A percentile compares a stretch with the other conserved stretches of the same genome.
Conservation (phyloP, 2,888 invertebrate genomes). For the Hypomecis punctinalis region DNA sequence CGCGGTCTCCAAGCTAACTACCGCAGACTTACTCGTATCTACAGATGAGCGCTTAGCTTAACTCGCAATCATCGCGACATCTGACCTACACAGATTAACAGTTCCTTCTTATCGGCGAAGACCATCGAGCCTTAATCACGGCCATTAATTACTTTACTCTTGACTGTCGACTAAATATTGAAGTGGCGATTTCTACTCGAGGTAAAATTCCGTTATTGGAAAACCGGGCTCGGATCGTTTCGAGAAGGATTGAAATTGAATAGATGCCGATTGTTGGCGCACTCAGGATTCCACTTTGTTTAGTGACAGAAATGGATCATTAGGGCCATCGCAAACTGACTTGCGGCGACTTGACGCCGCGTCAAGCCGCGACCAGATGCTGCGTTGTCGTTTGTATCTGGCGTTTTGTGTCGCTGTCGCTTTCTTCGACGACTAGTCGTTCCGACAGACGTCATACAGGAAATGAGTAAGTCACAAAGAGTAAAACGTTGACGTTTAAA, state of each 20-base stretch:
- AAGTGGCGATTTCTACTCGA: constrained; percentile 23
- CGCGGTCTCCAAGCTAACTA: no score
- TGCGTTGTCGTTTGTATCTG: no score
- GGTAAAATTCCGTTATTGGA: constrained; percentile 9
- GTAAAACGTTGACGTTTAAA: no score
- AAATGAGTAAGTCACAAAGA: no score
- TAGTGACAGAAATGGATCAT: background rate
- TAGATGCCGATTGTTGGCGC: constrained; percentile 10
- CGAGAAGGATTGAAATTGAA: constrained; percentile 10
- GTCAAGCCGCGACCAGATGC: no score
- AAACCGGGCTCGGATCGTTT: constrained; percentile 3
- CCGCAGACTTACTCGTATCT: no score
- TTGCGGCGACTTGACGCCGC: no score
- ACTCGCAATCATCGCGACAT: constrained; percentile 9
- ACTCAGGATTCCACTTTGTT: constrained; percentile 5
- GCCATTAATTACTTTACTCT: constrained; percentile 26
- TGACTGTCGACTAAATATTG: constrained; percentile 21
- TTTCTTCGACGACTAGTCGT: no score
- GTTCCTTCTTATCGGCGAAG: constrained; percentile 19
- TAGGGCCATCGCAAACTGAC: background rate
- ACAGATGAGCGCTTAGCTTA: background rate
- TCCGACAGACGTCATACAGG: no score
- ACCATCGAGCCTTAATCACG: constrained; percentile 18
- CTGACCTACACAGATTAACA: constrained; percentile 19
- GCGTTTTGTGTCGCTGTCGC: no score